A percentile compares a stretch with the other conserved stretches of the same genome.
These are phyloP conservation scores for Drosophila neotestacea DNA, from an alignment of 2,888 invertebrate genomes.

Conservation along the genomic window DNA sequence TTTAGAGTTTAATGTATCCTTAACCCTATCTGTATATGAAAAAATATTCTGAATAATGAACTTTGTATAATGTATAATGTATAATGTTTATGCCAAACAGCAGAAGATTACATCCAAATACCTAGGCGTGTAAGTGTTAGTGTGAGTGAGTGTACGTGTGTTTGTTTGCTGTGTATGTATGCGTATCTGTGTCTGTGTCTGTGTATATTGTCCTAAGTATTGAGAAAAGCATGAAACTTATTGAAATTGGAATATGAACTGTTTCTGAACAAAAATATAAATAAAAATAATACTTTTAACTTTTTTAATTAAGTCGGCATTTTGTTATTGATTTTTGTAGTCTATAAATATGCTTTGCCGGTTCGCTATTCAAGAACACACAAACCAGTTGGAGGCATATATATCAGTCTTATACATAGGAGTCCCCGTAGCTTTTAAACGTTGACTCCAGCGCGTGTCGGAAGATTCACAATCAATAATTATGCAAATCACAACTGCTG, in stretches of 20 bases:
- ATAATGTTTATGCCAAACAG: slow-evolving; percentile 73
- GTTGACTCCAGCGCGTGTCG: slow-evolving; percentile 33
- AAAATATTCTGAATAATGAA: slow-evolving; percentile 51
- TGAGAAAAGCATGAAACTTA: slow-evolving; percentile 45
- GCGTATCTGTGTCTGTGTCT: slow-evolving; percentile 32
- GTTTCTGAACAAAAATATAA: slow-evolving; percentile 54
- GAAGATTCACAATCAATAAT: slow-evolving; percentile 28
- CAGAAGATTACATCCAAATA: slow-evolving; percentile 75
- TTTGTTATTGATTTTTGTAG: slow-evolving; percentile 3
- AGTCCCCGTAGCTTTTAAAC: slow-evolving; percentile 11
- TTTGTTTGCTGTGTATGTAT: slow-evolving; percentile 27
- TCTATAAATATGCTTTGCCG: slow-evolving; percentile 32
- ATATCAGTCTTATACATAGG: slow-evolving; percentile 38
- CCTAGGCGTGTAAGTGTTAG: slow-evolving; percentile 64
- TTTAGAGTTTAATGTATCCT: slow-evolving; percentile 61
- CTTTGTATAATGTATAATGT: slow-evolving; percentile 52
- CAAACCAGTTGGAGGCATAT: slow-evolving; percentile 61
- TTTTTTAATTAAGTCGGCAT: slow-evolving; percentile 37
- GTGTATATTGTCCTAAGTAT: slow-evolving; percentile 47
- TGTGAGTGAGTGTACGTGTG: slow-evolving; percentile 6
- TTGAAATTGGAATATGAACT: slow-evolving; percentile 52
- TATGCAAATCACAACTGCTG: slow-evolving; percentile 60
- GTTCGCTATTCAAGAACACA: slow-evolving; percentile 24
- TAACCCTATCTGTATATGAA: slow-evolving; percentile 42
- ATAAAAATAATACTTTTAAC: slow-evolving; percentile 49